Evolutionary conservation across 1,140 invertebrate species (phyloP), one percentile per base, ranked within the genome.

Genomic region (Colletes gigas): DNA sequence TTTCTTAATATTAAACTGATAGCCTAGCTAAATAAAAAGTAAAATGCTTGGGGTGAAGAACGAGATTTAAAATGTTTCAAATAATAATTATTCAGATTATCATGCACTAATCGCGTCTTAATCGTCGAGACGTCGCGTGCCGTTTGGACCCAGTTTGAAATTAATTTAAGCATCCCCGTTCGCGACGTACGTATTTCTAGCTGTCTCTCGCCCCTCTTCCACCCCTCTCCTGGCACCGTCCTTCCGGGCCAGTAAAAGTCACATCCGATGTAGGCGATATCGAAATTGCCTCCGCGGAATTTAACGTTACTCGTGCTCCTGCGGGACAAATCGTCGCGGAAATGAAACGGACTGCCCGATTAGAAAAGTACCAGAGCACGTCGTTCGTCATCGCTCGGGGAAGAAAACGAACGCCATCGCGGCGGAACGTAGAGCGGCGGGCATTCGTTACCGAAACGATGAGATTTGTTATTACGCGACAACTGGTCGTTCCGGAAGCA

Each of bases 311-410:
- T 81, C 82, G 85, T 80, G 85, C 87, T 87, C 83, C 83, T 85
- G 73, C 83, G 79, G 60, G 84, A 88, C 87, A 89, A 90, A 91
- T 90, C 86, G 79, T 81, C 83, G 77, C 68, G 85, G 85, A 88
- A 90, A 89, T 88, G 86, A 89, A 90, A 90, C 87, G 84, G 88
- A 84, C 83, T 89, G 88, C 87, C 83, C 86, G 84, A 91, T 90
- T 91, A 89, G 89, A 81, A 30, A 67, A 71, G 69, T 69, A 73
- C 44, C 67, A 62, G 66, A 2, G 47, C 14, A n/a, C 65, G 17
- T 60, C 52, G 44, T 4, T 4, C 30, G 78, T 65, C 52, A 50
- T 12, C 30, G 30, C n/a, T 9, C 3, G 19, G 21, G 17, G 39
- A 39, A n/a, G 21, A 63, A 63, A 30, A 39, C 60, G 60, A 39